Base-by-base conservation (phyloP, 2,113 vertebrate genomes). In the Urocynchramus pylzowi region DNA sequence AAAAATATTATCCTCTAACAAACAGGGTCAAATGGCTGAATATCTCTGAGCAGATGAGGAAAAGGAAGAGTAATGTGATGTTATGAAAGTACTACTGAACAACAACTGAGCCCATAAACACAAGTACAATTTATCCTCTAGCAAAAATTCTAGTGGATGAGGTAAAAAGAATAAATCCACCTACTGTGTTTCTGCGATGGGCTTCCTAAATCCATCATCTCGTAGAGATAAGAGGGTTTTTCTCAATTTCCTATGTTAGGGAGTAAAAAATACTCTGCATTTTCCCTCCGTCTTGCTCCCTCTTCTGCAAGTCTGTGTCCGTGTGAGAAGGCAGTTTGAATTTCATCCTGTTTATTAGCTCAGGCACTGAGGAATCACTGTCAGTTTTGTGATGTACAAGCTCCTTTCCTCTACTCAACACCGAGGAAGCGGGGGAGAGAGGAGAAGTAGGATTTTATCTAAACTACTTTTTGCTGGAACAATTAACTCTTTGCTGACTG, bases 201-300 rank as follows among this genome's bases (percentile, higher is more conserved):
- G 96, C 97, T 97, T 97, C 97, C 98, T 97, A 98, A 91, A 97
- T 98, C 98, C 98, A 98, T 98, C 93, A 97, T 98, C 97, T 97
- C 91, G 77, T 26, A 74, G 87, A 95, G 90, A 64, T 53, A 69
- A 56, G 78, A 90, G 15, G 70, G 26, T 24, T 82, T 78, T 53
- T 85, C 74, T 79, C 94, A 93, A 42, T 26, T 79, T 90, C 81
- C 56, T 84, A 14, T 27, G 61, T 93, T 76, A 93, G 90, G 84
- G 95, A 54, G 84, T 42, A 87, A 96, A 96, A 96, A 93, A 81
- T 24, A 74, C 84, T 92, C 96, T 50, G 96, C 94, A 94, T 96
- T 94, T 94, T 71, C 87, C 77, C 77, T 88, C 77, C 4, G 70
- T 89, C 79, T 94, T 80, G 82, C 90, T 96, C 85, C 86, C 90